phyloP scores from a whole-genome alignment of 2,888 invertebrate species.

The Zaprionus obscuricornis region DNA sequence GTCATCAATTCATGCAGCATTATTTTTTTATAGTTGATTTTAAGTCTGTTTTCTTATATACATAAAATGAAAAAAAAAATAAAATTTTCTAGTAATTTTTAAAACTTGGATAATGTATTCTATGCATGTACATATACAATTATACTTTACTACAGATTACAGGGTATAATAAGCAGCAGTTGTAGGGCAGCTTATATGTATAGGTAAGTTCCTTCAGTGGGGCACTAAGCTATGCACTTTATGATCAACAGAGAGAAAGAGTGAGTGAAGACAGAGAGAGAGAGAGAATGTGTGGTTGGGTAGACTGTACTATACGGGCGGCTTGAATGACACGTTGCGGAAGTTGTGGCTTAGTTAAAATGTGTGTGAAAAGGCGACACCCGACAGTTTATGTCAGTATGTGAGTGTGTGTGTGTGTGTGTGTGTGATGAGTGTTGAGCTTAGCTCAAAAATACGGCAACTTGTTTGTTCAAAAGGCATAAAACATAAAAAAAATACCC shows the following conservation, averaged over 20 bases:
- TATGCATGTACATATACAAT: no score
- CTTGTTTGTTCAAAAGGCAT: conserved; percentile 76
- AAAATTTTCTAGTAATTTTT: no score
- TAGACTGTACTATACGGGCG: conserved; percentile 16
- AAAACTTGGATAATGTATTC: not conserved
- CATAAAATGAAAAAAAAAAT: no score
- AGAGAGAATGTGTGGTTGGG: conserved; percentile 13
- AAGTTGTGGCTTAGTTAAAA: conserved; percentile 70
- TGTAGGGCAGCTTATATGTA: not conserved
- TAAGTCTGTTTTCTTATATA: no score
- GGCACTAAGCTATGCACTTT: conserved; percentile 28
- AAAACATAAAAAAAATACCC: conserved; percentile 58
- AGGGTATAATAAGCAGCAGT: conserved; percentile 40
- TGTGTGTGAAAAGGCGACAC: conserved; percentile 44
- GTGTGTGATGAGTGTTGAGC: conserved; percentile 39
- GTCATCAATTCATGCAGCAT: no score
- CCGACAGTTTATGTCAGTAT: conserved; percentile 44
- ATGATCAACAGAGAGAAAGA: no score
- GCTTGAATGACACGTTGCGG: conserved; percentile 72
- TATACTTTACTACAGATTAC: not conserved
- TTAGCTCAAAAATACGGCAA: conserved; percentile 71
- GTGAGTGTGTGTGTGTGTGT: conserved; percentile 16
- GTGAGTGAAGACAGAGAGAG: not conserved
- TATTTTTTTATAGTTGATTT: no score
- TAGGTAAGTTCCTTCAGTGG: no score